Base-by-base conservation (phyloP, 2,888 invertebrate genomes). In the Drosophila limbata region DNA sequence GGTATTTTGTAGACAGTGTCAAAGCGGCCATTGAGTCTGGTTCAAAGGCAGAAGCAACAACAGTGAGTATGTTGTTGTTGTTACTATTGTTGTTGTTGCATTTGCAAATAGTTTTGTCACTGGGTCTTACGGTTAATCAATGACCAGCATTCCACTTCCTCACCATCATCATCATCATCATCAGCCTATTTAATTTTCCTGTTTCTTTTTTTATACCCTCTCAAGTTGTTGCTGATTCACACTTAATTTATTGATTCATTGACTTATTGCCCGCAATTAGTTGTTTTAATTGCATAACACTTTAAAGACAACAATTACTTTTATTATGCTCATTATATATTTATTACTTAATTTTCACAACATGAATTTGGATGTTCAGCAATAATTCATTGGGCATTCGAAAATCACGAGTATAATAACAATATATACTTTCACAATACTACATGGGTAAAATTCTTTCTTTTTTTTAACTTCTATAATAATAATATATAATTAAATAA, bases 1-100 rank as follows among this genome's bases (percentile, higher is more conserved):
- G 60, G 53, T 63, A 63, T 57, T 64, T 70, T 66, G 67, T 68
- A 44, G 39, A 55, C 59, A 55, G 33, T 70, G 74, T 73, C 63
- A 69, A 53, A 67, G 45, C 59, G 48, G 17, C 15, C 40, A 37
- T 42, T 33, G 61, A 48, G 48, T 8, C 4, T 47, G 21, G 9
- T 40, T 39, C 21, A 51, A 17, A 17, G 9, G 17, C 35, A n/a
- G 31, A 13, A 19, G 19, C 5, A 13, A 17, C 42, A 21, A 47
- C 50, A 37, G n/a, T 39, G 68, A 53, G 59, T 47, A 52, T 73
- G 57, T 42, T 25, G 10, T 35, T 53, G 31, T 15, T 53, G 44
- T 17, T 42, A 21, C 35, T 33, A 33, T 33, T 51, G 52, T 33
- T 51, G 33, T 44, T 48, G 55, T 33, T 50, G 28, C 28, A 33